Conservation (phyloP, 1,140 invertebrate genomes). For the Lordiphosa clarofinis region DNA sequence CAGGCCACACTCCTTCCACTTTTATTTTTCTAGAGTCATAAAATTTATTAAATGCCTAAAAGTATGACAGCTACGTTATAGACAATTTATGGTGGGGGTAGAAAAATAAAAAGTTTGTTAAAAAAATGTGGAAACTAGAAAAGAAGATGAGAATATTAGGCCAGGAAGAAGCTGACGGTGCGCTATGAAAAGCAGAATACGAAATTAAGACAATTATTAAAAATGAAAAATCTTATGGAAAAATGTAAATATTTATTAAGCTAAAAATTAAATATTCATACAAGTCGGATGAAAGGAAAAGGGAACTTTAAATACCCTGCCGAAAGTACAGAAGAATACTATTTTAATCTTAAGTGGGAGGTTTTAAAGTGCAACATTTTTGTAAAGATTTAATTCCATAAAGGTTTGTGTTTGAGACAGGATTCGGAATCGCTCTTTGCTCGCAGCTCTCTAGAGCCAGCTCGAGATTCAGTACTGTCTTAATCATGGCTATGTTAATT, state of each 20-base stretch:
- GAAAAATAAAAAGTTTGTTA: constrained; percentile 5
- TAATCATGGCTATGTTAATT: too few relatives aligned
- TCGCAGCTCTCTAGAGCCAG: too few relatives aligned
- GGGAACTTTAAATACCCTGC: too few relatives aligned
- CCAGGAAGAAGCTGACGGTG: not conserved
- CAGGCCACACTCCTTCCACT: constrained; percentile 1
- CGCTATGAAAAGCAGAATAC: not conserved
- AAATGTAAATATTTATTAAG: constrained; percentile 40
- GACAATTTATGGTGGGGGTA: constrained; percentile 58
- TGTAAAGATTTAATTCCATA: too few relatives aligned
- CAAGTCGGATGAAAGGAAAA: not conserved
- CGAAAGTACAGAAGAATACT: too few relatives aligned
- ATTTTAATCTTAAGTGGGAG: too few relatives aligned
- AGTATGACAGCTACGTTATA: constrained; percentile 66
- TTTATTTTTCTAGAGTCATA: constrained; percentile 47
- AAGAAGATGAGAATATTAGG: constrained; percentile 36
- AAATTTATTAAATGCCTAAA: constrained; percentile 78
- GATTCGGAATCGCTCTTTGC: too few relatives aligned
- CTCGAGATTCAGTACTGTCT: too few relatives aligned
- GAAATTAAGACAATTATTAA: too few relatives aligned
- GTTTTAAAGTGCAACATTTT: too few relatives aligned
- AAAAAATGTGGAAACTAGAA: constrained; percentile 21
- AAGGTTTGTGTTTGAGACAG: too few relatives aligned
- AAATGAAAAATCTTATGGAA: constrained; percentile 17
- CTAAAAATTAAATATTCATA: constrained; percentile 22